Percentiles rank a stretch among this genome's conserved stretches.
phyloP scores from a whole-genome alignment of 2,797 vertebrate genomes.

The Coreius guichenoti region DNA sequence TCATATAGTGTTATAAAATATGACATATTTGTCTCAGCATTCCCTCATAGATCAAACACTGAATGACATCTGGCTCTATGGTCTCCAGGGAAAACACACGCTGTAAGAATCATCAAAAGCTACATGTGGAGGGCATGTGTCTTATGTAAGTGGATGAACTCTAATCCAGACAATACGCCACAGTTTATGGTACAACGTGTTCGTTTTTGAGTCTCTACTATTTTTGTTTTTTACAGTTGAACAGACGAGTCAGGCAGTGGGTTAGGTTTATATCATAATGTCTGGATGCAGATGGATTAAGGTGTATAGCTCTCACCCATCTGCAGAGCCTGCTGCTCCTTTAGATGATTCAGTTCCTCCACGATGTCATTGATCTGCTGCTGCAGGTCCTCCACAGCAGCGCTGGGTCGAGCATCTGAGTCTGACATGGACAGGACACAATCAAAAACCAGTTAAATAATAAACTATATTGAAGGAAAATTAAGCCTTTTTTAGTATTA shows the following conservation, averaged over 20 bases:
- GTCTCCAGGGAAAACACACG: background rate
- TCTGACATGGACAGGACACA: background rate
- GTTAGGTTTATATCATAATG: background rate
- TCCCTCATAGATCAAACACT: background rate
- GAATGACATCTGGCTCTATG: background rate
- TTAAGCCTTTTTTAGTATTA: background rate
- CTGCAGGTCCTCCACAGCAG: slow-evolving; percentile 84
- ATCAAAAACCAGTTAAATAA: background rate
- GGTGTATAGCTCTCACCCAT: slow-evolving; percentile 76
- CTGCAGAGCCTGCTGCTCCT: slow-evolving; percentile 92
- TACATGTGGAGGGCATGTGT: background rate
- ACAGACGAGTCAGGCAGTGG: background rate
- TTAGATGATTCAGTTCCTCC: slow-evolving; percentile 88
- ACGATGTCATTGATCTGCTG: slow-evolving; percentile 83
- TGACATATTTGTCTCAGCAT: background rate
- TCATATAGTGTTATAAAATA: background rate
- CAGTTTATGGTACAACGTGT: background rate
- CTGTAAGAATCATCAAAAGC: slow-evolving; percentile 7
- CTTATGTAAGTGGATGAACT: background rate
- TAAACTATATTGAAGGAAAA: background rate
- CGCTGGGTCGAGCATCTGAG: slow-evolving; percentile 64
- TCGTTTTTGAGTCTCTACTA: too few relatives aligned
- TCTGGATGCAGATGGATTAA: background rate
- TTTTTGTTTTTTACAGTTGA: background rate
- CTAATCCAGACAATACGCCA: slow-evolving; percentile 1